A percentile compares a stretch with the other conserved stretches of the same genome.
Conservation (phyloP, 2,113 vertebrate species). For the Cyprinodon brontotheroides region DNA sequence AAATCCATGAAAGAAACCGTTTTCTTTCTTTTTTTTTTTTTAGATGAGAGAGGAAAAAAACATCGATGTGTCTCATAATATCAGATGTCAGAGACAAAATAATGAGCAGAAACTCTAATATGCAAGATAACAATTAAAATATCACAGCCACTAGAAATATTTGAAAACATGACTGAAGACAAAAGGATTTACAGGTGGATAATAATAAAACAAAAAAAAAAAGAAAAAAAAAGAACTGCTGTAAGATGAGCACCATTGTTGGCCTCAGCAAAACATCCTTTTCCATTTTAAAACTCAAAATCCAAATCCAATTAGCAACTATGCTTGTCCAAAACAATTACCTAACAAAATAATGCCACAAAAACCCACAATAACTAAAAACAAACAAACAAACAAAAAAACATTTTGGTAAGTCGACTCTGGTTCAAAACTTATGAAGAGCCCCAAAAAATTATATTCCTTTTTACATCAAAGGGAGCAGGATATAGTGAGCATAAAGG, state of each 20-base stretch:
- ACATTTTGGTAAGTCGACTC: not conserved
- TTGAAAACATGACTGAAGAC: not conserved
- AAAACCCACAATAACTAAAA: no score
- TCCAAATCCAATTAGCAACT: not conserved
- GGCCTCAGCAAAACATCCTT: not conserved
- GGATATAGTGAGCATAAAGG: not conserved
- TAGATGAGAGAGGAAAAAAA: not conserved
- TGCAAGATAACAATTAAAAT: not conserved
- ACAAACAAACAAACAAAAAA: not conserved
- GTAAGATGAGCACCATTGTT: not conserved
- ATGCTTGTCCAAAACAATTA: conserved; percentile 1
- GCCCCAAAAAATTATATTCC: not conserved
- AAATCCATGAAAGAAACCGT: not conserved
- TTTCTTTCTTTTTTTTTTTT: not conserved
- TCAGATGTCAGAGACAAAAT: not conserved
- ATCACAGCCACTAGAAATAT: not conserved
- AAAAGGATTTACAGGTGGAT: not conserved
- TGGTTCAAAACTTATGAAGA: not conserved
- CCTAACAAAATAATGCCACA: not conserved
- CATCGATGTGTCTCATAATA: not conserved
- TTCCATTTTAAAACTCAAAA: conserved; percentile 2
- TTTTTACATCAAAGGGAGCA: not conserved
- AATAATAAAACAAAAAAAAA: not conserved
- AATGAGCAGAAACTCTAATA: not conserved
- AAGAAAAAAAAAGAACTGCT: not conserved